Evolutionary conservation across 2,888 invertebrate genomes (phyloP).

Genomic region (Nyleta sp.): DNA sequence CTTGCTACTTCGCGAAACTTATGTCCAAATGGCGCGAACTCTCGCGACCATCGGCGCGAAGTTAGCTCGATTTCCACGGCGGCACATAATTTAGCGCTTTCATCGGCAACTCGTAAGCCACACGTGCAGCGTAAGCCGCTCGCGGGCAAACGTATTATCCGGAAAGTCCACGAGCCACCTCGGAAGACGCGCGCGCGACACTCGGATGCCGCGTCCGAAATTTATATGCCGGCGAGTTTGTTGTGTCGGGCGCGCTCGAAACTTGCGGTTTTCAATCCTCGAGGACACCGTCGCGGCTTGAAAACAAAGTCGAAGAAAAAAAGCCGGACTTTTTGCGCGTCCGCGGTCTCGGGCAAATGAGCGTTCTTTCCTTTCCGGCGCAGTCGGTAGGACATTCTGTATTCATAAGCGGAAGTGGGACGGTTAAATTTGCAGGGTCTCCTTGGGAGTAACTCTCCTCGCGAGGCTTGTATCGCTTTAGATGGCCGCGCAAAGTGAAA

Average conservation of each 20-base stretch:
- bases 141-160: conserved; percentile 25
- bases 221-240: conserved; percentile 50
- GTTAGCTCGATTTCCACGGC: conserved; percentile 31
- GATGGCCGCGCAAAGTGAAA: conserved; percentile 40
- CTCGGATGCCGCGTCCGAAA: conserved; percentile 30
- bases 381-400: conserved; percentile 28
- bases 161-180: conserved; percentile 19
- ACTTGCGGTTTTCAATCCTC: conserved; percentile 75
- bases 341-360: conserved; percentile 15
- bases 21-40: conserved; percentile 33
- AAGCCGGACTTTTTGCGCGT: conserved; percentile 71
- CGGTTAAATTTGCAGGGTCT: conserved; percentile 49
- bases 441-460: conserved; percentile 33
- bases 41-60: conserved; percentile 22
- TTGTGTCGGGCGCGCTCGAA: conserved; percentile 30
- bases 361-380: conserved; percentile 14
- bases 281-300: conserved; percentile 26
- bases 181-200: not conserved
- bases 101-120: conserved; percentile 42
- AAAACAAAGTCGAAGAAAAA: conserved; percentile 66
- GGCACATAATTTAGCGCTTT: conserved; percentile 39
- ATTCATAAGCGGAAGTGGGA: conserved; percentile 52
- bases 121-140: conserved; percentile 28
- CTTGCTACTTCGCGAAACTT: conserved; percentile 30
- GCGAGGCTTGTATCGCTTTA: conserved; percentile 42